These are phyloP conservation scores for Tetranychus truncatus DNA, from an alignment of 2,888 invertebrate species.

Conservation along the genomic window DNA sequence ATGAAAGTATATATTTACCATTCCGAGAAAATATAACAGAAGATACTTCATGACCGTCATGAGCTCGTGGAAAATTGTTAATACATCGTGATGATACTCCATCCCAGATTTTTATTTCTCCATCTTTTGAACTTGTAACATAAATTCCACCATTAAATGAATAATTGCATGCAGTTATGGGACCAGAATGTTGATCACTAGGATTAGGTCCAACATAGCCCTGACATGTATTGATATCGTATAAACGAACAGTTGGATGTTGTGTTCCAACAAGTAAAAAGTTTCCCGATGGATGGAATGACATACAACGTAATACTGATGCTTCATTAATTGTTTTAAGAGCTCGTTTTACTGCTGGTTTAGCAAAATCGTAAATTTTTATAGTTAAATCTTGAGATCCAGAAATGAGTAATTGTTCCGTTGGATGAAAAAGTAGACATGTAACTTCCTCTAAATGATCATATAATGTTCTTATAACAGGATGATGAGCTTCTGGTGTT, in stretches of 20 bases:
- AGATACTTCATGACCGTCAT: conserved; percentile 82
- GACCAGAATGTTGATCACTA: conserved; percentile 37
- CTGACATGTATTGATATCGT: conserved; percentile 84
- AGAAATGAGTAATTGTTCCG: conserved; percentile 74
- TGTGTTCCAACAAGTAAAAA: conserved; percentile 80
- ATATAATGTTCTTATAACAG: conserved; percentile 88
- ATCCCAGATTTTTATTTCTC: conserved; percentile 89
- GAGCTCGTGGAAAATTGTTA: conserved; percentile 78
- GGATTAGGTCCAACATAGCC: conserved; percentile 85
- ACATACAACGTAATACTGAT: conserved; percentile 67
- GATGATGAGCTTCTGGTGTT: conserved; percentile 66
- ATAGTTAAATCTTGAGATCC: conserved; percentile 85
- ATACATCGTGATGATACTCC: conserved; percentile 80
- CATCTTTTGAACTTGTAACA: conserved; percentile 77
- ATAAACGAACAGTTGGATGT: conserved; percentile 65
- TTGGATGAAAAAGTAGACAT: conserved; percentile 85
- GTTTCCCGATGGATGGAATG: conserved; percentile 89
- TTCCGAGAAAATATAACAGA: conserved; percentile 84
- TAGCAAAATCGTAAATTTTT: conserved; percentile 91
- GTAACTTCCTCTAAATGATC: conserved; percentile 97
- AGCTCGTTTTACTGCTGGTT: conserved; percentile 93
- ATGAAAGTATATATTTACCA: conserved; percentile 85
- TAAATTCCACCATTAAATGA: conserved; percentile 51
- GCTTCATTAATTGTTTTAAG: conserved; percentile 88
- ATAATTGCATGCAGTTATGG: conserved; percentile 40